Base-by-base conservation (phyloP, 2,797 vertebrate genomes). In the Lagocephalus sceleratus region DNA sequence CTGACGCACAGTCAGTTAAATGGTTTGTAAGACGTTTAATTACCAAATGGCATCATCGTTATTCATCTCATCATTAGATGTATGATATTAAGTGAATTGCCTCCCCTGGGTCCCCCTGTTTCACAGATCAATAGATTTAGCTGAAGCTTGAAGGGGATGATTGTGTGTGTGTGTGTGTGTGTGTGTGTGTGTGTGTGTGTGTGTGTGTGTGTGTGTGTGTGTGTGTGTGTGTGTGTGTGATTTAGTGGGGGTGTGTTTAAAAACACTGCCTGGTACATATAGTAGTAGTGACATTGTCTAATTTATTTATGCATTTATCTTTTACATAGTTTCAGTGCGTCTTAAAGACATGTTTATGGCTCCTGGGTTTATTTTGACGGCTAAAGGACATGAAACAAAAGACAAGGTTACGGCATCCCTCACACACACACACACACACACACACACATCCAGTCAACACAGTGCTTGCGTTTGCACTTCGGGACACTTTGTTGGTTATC, bases 111-210 rank as follows among this genome's bases (percentile, higher is more conserved):
- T 92, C 87, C 63, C 84, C 68, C 81, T 92, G 88, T 93, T 96
- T 95, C 94, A 93, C 92, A 96, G 95, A 98, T 96, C 95, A 96
- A 96, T 97, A 94, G 92, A 92, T 95, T 94, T 92, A 90, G 86
- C 89, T 91, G 85, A 88, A 87, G 89, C 91, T 92, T 89, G 86
- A 91, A 93, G 86, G 82, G 84, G 63, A 54, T 32, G 25, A 63
- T 5, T 2, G 40, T 19, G 40, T 42, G 6, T 17, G 40, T 42
- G n/a, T 52, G 57, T 44, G 42, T 44, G 42, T 20, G 20, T 44
- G 42, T 19, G 42, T 19, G 20, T 44, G 40, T 19, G 15, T 42
- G 39, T 40, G 39, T 40, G 7, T 16, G 3, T 41, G n/a, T 35
- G 6, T 35, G 32, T 35, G 32, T 12, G 6, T 35, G 85, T 82